A percentile compares a stretch with the other conserved stretches of the same genome.
phyloP scores from a whole-genome alignment of 2,797 vertebrate species.

The Meriones psammophilus region DNA sequence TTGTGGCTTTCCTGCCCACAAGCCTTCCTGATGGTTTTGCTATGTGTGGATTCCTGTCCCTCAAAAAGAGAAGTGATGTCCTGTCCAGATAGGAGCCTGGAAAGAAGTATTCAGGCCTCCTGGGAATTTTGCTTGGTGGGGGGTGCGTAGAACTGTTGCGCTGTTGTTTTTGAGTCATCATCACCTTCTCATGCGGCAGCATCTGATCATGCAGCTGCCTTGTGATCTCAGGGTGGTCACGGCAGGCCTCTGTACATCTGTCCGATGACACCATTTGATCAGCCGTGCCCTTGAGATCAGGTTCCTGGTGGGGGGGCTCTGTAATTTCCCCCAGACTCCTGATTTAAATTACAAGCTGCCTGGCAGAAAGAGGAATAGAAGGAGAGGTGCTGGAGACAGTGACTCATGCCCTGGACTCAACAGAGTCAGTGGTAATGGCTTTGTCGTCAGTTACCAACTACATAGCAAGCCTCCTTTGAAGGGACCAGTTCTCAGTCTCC shows the following conservation, averaged over 20 bases:
- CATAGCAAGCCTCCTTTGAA: not conserved
- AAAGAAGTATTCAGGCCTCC: not conserved
- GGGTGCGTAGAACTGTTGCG: not conserved
- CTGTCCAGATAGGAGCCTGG: not conserved
- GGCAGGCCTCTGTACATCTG: not conserved
- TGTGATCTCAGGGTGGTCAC: no score
- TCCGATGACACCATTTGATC: not conserved
- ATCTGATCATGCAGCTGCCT: not conserved
- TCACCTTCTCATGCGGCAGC: not conserved
- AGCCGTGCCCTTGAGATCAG: not conserved
- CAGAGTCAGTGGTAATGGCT: not conserved
- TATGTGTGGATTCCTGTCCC: not conserved
- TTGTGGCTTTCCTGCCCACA: not conserved
- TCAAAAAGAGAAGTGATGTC: not conserved
- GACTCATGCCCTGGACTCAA: not conserved
- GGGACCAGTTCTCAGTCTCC: not conserved
- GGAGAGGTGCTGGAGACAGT: not conserved
- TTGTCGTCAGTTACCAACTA: not conserved
- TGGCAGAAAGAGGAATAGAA: not conserved
- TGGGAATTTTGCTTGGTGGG: accelerated
- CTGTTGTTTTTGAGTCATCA: not conserved
- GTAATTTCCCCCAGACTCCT: no score
- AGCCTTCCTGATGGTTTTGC: not conserved
- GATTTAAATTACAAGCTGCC: not conserved
- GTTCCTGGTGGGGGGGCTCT: not conserved